Base-by-base conservation (phyloP, 1,140 invertebrate species). In the Ips typographus region DNA sequence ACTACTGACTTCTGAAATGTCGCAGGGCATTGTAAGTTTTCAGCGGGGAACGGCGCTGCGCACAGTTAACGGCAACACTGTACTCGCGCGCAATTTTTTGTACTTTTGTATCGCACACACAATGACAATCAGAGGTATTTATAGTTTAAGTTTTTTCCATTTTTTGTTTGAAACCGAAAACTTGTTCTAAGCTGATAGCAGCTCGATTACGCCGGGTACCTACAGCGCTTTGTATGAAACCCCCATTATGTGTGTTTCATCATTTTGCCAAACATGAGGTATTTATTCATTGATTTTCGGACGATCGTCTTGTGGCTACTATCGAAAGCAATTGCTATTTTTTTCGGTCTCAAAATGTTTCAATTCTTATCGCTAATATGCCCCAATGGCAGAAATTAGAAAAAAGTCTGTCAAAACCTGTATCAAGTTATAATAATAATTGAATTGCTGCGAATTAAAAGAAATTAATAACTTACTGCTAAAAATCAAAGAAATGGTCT, bases 21-120 rank as follows among this genome's bases (percentile, higher is more conserved):
- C 38, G 44, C n/a, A 69, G 41, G 55, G 64, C 61, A 56, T 70
- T 40, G 68, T 76, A 66, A 74, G 73, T 76, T 76, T 76, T 76
- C 74, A 76, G 74, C 74, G 68, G 63, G 63, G 71, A 72, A 63
- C 63, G 36, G 43, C 56, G 64, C 69, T 62, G 58, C 59, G 64
- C 61, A 67, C 42, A 70, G 71, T 65, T 72, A 22, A 22, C 22
- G 71, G 69, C 68, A 70, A 62, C 64, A 65, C 68, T 70, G 65
- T 73, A 61, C 73, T 22, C 22, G 22, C 22, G 72, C 65, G 65
- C 67, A 68, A 72, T 73, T 73, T 73, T 74, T 74, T 76, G 71
- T 75, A 74, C 64, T 74, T 74, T 69, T 51, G 67, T 70, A 67
- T 71, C 51, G 57, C 40, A 22, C 22, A 22, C 22, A 22, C 22